Base-by-base conservation (phyloP, 2,888 invertebrate genomes). In the Euphydryas editha region DNA sequence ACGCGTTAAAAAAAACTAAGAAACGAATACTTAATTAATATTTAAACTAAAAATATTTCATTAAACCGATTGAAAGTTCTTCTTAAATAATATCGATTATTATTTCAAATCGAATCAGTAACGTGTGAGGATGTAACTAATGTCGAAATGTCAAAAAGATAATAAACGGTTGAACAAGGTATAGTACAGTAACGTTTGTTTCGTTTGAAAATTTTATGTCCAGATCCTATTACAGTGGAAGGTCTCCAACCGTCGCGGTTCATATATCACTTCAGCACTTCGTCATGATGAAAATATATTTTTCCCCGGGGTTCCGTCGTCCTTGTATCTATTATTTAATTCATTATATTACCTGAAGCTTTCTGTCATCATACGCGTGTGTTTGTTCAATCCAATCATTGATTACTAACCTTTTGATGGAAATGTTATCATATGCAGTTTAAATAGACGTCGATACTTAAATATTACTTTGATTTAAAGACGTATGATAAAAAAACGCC, bases 261-360 rank as follows among this genome's bases (percentile, higher is more conserved):
- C 65, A 65, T 65, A 65, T 60, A 60, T 65, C 65, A 60, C 56
- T 62, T 56, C 8, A 20, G 47, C 47, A 56, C 24, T 57, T 24
- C 21, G 30, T 39, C 37, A 62, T 58, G 51, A 62, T 61, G 61
- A 47, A 61, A 51, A 62, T 51, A 62, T 62, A 68, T 57, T 51
- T 47, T 42, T 59, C 65, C 68, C 68, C 21, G 7, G 10, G 59
- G 68, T 44, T 42, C 36, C 59, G 68, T 68, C 65, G 62, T 59
- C 68, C 68, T 69, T 69, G 68, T 66, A 66, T 69, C 56, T 57
- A 65, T 68, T 61, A 68, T 68, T 68, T 68, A 68, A 65, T 68
- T 68, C 62, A 69, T 66, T 65, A 68, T 20, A 58, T 37, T 58
- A 51, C 49, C 49, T 49, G 56, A 15, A 37, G 21, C 55, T 62